phyloP scores from a whole-genome alignment of 2,888 invertebrate genomes.

The Smittia sp. region DNA sequence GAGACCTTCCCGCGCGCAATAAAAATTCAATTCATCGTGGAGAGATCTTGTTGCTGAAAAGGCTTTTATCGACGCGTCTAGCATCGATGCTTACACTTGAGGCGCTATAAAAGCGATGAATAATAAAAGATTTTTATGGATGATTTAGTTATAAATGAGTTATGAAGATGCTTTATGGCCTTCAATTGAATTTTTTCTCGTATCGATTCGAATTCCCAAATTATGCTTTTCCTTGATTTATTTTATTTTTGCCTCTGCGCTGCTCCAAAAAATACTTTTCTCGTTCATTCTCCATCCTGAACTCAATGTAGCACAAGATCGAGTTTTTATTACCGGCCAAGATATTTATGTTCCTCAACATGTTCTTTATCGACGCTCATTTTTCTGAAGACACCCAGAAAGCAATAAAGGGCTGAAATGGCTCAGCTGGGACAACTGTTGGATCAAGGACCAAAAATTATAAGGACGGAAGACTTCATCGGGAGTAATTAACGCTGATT shows the following conservation, averaged over 20 bases:
- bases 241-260: slow-evolving; percentile 10
- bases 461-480: no score
- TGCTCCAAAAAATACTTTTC: neutral
- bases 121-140: slow-evolving; percentile 40
- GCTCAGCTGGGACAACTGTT: neutral
- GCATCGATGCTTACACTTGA: neutral
- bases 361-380: slow-evolving; percentile 21
- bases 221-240: slow-evolving; percentile 26
- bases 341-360: slow-evolving; percentile 18
- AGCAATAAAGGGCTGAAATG: neutral
- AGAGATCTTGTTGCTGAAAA: neutral
- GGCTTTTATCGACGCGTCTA: neutral
- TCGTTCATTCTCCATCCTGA: slow-evolving; percentile 8
- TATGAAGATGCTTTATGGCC: slow-evolving; percentile 38
- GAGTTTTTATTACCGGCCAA: slow-evolving; percentile 15
- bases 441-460: no score
- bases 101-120: slow-evolving; percentile 28
- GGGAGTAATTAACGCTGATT: no score
- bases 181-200: slow-evolving; percentile 35
- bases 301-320: slow-evolving; percentile 16
- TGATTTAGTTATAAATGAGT: slow-evolving; percentile 39
- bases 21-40: neutral
- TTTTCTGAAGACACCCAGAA: neutral
- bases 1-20: neutral
- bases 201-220: neutral